These are phyloP conservation scores for Tribolium madens DNA, from an alignment of 1,140 invertebrate species.

Conservation along the genomic window DNA sequence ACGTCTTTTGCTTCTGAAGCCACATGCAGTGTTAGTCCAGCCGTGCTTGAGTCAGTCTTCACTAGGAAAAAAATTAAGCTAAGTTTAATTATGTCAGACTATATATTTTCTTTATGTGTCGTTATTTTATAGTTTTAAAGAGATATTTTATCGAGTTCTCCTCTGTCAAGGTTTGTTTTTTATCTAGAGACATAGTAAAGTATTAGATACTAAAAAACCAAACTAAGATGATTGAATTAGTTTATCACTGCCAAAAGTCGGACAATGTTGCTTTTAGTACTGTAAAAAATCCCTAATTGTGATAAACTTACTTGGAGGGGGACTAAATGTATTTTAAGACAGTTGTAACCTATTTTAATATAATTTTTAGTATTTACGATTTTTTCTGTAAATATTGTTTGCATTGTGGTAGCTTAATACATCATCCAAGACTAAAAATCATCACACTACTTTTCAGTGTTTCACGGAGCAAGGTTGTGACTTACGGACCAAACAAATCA, in stretches of 20 bases:
- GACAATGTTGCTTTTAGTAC: constrained; percentile 42
- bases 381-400: constrained; percentile 52
- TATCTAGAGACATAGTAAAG: neutral
- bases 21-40: constrained; percentile 52
- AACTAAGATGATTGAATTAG: constrained; percentile 19
- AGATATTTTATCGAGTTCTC: constrained; percentile 42
- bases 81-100: constrained; percentile 49
- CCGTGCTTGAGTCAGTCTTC: constrained; percentile 52
- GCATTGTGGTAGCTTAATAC: constrained; percentile 44
- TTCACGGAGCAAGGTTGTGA: neutral
- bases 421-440: constrained; percentile 14
- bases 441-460: constrained; percentile 21
- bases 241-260: constrained; percentile 52
- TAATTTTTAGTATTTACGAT: constrained; percentile 45
- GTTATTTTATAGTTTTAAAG: constrained; percentile 51
- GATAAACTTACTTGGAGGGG: constrained; percentile 52
- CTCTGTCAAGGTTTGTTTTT: constrained; percentile 41
- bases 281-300: constrained; percentile 41
- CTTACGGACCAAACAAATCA: neutral
- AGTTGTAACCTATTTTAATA: constrained; percentile 48
- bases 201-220: constrained; percentile 11
- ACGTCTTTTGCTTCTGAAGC: constrained; percentile 46
- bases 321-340: constrained; percentile 53
- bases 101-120: constrained; percentile 54
- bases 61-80: constrained; percentile 40